Base-by-base conservation (phyloP, 1,140 invertebrate genomes). In the Grapholita molesta region DNA sequence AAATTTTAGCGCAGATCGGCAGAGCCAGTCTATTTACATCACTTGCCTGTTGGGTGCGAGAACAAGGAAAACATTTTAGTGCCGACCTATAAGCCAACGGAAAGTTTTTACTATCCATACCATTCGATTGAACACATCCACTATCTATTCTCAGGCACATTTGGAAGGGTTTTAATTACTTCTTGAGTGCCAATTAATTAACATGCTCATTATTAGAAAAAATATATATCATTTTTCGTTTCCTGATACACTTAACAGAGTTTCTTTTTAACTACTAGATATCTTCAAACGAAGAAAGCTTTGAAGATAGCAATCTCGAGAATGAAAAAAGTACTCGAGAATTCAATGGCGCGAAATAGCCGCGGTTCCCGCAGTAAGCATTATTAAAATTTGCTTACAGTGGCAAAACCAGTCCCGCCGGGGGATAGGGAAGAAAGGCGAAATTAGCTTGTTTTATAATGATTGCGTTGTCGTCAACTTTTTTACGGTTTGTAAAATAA, bases 371-470 rank as follows among this genome's bases (percentile, higher is more conserved):
- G 74, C 71, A 68, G 76, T 77, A 77, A 78, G 78, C 77, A 73
- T 79, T 82, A 79, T 82, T 82, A 79, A 82, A 82, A 82, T 82
- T 79, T 82, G 77, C 77, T 74, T 78, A 79, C 77, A 68, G 69
- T 71, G 52, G 76, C 75, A 73, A 73, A 76, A 70, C 69, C 70
- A 78, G 73, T 71, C 69, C 76, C 76, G 66, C 70, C 65, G 67
- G 71, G n/a, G 71, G 77, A 77, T 71, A 74, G 74, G 72, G 75
- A 77, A 75, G 75, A 79, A 81, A 75, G 72, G 71, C 68, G 55
- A 82, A 82, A 82, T 79, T 79, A 82, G 75, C 74, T 69, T 66
- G 77, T 79, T 77, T 79, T 82, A 80, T 74, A 66, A 77, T 61
- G 77, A 73, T 75, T 73, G 73, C 74, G 68, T 72, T 70, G 61